Conservation (phyloP, 2,888 invertebrate species). For the Aromia moschata region DNA sequence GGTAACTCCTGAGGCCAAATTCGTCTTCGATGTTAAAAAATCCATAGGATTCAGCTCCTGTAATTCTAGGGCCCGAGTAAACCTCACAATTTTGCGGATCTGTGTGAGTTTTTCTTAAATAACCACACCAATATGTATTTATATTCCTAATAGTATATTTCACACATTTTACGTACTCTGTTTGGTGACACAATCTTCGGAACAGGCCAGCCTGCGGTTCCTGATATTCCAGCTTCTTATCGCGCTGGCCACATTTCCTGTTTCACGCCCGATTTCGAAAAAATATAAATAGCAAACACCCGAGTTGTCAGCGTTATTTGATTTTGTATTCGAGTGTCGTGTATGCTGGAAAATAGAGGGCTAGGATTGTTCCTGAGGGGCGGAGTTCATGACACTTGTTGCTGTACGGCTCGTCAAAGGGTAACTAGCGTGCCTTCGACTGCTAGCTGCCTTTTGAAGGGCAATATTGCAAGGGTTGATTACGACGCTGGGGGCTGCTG, state of each 20-base stretch:
- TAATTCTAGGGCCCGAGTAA: too few species aligned
- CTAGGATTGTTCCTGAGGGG: conserved; percentile 10
- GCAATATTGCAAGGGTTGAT: conserved; percentile 60
- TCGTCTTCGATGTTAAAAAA: too few species aligned
- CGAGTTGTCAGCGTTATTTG: neutral
- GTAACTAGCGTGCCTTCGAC: conserved; percentile 61
- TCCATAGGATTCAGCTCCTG: too few species aligned
- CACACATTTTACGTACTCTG: too few species aligned
- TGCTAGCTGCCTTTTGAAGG: conserved; percentile 67
- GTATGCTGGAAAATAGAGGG: too few species aligned
- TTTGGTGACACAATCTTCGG: too few species aligned
- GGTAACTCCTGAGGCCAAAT: too few species aligned
- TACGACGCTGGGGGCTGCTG: conserved; percentile 4
- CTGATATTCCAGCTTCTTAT: conserved; percentile 39
- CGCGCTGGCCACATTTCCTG: conserved; percentile 39
- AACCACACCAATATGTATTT: too few species aligned
- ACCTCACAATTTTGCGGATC: too few species aligned
- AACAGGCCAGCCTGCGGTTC: conserved; percentile 6
- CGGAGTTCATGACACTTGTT: conserved; percentile 37
- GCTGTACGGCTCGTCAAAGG: conserved; percentile 65
- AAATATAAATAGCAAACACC: conserved; percentile 35
- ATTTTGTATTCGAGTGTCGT: neutral
- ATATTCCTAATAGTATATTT: too few species aligned
- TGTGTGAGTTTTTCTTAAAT: too few species aligned
- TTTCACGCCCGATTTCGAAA: conserved; percentile 36